Base-by-base conservation (phyloP, 2,888 invertebrate genomes). In the Ochropleura plecta region DNA sequence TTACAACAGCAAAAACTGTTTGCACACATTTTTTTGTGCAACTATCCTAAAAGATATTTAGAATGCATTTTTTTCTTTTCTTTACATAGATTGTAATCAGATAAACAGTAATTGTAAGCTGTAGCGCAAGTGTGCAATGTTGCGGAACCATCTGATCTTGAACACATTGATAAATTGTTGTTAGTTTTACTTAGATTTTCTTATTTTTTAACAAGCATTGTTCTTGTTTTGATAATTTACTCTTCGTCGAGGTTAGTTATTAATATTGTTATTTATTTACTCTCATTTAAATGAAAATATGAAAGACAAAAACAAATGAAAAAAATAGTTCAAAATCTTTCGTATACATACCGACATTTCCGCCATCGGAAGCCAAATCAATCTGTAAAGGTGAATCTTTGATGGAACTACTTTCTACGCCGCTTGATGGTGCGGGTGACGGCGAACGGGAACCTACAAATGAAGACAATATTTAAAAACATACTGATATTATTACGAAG, bases 381-480 rank as follows among this genome's bases (percentile, higher is more conserved):
- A 99, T 97, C 91, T 98, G 98, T 92, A 99, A 97, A 0, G 98
- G 98, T 2, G 98, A 90, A 81, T 96, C 96, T 93, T 98, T 98
- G 88, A 98, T 97, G 0, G 98, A 98, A 88, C 97, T 98, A 91
- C 98, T 98, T 92, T 99, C 99, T 14, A 99, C 97, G 14, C 98
- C 98, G 90, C 98, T 98, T 73, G 98, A 98, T 0, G 98, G 98
- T 14, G 98, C 98, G 0, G 99, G 99, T 12, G 98, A 98, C 0
- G 99, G 98, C 16, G 98, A 98, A 40, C 98, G 97, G 0, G 98
- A 98, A 2, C 97, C 97, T 96, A 96, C 93, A 83, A 78, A 40
- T 12, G 1, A 49, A 10, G 1, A 12, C 9, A 69, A 49, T 1
- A 51, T 18, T 46, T 10, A 53, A 51, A n/a, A 48, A 53, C 30